Base-by-base conservation (phyloP, 2,113 vertebrate genomes). In the Channa argus region DNA sequence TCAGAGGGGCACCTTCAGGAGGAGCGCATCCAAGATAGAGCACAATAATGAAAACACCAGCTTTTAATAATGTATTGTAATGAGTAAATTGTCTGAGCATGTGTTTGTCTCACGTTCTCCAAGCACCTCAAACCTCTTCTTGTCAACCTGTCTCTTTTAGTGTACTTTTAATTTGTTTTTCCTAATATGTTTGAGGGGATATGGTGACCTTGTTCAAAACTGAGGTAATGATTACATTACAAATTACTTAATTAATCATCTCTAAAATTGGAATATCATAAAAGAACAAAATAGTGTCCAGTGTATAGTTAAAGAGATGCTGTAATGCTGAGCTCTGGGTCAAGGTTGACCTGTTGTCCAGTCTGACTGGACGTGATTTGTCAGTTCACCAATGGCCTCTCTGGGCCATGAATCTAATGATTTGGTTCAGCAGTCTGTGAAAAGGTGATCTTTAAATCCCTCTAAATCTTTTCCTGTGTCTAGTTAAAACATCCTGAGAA, bases 401-500 rank as follows among this genome's bases (percentile, higher is more conserved):
- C 24, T 77, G 77, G 63, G 36, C 68, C 52, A 4, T 58, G 37
- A 73, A 59, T 13, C 36, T 47, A 63, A 84, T 73, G 67, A 58
- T 60, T 33, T 55, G 58, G 66, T 53, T 55, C 77, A 88, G 5
- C 12, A 24, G 58, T 52, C 64, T 61, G 60, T 74, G 65, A 63
- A 82, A 63, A 62, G 41, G 11, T 15, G 65, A 71, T 59, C 34
- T 77, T 62, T 67, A 71, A 84, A 72, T 79, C 79, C 63, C 14
- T 63, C 45, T 61, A 47, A 77, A 79, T 82, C 53, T 71, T 65
- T 74, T 74, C 4, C 58, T 15, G 41, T 70, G 55, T 53, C 14
- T 34, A 45, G 10, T 53, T 55, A 66, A 64, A 15, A 36, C 34
- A 33, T 60, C 56, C 38, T 66, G 45, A 41, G 6, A 46, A 46